phyloP scores from a whole-genome alignment of 2,113 vertebrate species.

The Saimiri boliviensis region DNA sequence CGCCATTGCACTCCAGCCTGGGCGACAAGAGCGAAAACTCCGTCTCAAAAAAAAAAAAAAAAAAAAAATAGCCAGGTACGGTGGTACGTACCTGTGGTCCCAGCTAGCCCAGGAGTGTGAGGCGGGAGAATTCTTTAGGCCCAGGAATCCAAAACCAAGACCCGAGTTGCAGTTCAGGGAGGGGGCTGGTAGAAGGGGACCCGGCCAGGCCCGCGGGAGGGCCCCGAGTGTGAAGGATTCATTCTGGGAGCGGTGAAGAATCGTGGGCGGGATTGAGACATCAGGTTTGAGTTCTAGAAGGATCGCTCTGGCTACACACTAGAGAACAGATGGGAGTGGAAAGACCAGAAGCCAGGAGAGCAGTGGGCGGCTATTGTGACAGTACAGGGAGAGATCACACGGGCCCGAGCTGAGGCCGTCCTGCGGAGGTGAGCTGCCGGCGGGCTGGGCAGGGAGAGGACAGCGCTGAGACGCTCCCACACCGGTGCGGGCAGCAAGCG shows the following conservation, averaged over 20 bases:
- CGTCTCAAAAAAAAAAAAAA: too few species aligned
- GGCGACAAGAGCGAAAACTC: too few species aligned
- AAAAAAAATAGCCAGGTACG: too few species aligned
- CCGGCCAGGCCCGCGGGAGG: neutral
- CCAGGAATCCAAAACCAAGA: neutral
- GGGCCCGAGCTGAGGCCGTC: neutral
- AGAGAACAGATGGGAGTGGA: neutral
- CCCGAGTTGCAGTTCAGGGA: too few species aligned
- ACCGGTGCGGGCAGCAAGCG: neutral
- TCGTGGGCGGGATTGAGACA: accelerated
- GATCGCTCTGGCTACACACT: neutral
- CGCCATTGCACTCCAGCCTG: too few species aligned
- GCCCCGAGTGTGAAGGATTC: neutral
- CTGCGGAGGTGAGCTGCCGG: neutral
- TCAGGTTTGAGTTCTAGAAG: neutral
- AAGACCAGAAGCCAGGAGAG: neutral
- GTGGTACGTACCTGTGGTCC: neutral
- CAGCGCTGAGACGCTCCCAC: neutral
- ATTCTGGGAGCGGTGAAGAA: neutral
- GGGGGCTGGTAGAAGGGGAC: neutral
- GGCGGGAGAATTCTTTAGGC: neutral
- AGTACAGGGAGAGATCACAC: neutral
- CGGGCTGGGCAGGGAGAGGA: neutral
- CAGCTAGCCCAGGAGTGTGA: neutral
- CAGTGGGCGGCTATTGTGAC: neutral